Evolutionary conservation across 2,888 invertebrate species (phyloP).

Genomic region (Heliconius charithonia): DNA sequence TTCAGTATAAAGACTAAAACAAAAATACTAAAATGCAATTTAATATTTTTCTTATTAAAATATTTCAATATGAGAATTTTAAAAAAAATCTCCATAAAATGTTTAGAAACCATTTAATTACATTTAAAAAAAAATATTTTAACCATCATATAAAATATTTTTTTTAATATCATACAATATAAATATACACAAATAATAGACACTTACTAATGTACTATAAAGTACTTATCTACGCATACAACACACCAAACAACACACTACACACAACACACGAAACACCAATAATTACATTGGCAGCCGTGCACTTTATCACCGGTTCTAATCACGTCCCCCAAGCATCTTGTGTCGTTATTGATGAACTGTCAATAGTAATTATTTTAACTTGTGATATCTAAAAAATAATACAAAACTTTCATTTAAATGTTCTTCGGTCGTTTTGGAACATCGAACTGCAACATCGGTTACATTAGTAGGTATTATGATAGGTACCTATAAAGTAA

Average conservation of each 20-base stretch:
- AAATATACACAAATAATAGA: background rate
- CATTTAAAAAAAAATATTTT: no score
- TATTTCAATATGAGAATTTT: no score
- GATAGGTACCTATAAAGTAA: background rate
- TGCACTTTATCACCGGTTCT: constrained; percentile 78
- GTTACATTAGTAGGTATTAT: background rate
- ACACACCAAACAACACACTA: no score
- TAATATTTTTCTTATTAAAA: no score
- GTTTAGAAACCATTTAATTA: no score
- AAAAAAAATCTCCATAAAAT: no score
- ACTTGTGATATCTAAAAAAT: constrained; percentile 26
- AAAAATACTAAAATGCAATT: no score
- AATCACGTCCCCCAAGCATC: constrained; percentile 63
- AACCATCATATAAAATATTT: no score
- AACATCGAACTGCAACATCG: background rate
- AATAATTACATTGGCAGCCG: constrained; percentile 75
- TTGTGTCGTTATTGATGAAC: constrained; percentile 60
- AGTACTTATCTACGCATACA: background rate
- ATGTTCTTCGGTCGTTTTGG: background rate
- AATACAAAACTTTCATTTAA: constrained; percentile 27
- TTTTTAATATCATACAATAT: no score
- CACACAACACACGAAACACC: constrained; percentile 44
- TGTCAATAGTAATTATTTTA: constrained; percentile 56
- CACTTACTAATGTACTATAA: background rate
- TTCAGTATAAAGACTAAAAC: no score